These are phyloP conservation scores for Setipinna tenuifilis DNA, from an alignment of 2,797 vertebrate genomes.

Conservation along the genomic window DNA sequence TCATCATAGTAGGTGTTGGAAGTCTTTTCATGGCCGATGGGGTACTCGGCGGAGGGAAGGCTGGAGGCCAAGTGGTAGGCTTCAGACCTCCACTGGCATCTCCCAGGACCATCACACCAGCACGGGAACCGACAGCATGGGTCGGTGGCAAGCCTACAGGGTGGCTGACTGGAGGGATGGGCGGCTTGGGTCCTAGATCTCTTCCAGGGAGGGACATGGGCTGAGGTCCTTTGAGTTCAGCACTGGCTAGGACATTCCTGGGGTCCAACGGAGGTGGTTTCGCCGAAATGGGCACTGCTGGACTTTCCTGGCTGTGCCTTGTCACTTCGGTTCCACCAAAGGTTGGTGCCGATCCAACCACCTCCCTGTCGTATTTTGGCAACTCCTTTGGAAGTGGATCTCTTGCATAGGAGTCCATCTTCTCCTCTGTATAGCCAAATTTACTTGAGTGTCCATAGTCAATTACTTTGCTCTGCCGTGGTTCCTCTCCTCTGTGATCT, in stretches of 20 bases:
- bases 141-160: conserved; percentile 40
- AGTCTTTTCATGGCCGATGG: conserved; percentile 72
- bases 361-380: conserved; percentile 70
- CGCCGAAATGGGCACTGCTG: conserved; percentile 39
- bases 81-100: conserved; percentile 40
- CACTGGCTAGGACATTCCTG: conserved; percentile 41
- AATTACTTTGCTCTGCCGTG: conserved; percentile 84
- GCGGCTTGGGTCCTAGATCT: conserved; percentile 21
- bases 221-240: conserved; percentile 49
- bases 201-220: conserved; percentile 37
- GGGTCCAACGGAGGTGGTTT: conserved; percentile 56
- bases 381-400: conserved; percentile 53
- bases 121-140: conserved; percentile 31
- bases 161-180: conserved; percentile 28
- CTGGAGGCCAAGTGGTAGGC: conserved; percentile 43
- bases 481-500: conserved; percentile 49
- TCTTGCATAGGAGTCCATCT: conserved; percentile 50
- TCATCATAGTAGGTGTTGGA: conserved; percentile 88
- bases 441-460: conserved; percentile 93
- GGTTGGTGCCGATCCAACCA: conserved; percentile 37
- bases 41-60: conserved; percentile 73
- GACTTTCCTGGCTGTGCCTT: conserved; percentile 27
- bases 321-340: conserved; percentile 40
- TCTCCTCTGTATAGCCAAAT: conserved; percentile 73
- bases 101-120: conserved; percentile 30